Conservation (phyloP, 2,797 vertebrate genomes). For the Micropoecilia bifurca region DNA sequence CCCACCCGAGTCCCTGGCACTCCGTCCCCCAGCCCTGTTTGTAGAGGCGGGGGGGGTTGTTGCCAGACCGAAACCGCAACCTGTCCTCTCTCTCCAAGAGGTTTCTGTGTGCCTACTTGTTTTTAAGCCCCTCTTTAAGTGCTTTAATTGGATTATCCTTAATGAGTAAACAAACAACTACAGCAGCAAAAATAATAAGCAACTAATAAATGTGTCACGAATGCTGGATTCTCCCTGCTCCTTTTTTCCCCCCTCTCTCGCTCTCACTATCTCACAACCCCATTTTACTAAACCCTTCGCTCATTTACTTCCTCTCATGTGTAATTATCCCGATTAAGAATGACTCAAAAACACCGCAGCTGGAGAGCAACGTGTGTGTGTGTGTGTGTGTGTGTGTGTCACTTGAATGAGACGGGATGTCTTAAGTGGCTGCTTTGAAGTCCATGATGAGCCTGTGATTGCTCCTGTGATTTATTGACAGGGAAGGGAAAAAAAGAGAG, state of each 20-base stretch:
- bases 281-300: slow-evolving; percentile 44
- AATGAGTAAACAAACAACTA: slow-evolving; percentile 80
- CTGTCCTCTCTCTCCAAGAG: slow-evolving; percentile 68
- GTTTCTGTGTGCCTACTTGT: slow-evolving; percentile 34
- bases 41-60: slow-evolving; percentile 58
- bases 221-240: slow-evolving; percentile 13
- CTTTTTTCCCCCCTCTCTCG: not conserved
- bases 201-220: slow-evolving; percentile 64
- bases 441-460: slow-evolving; percentile 58
- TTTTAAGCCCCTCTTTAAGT: slow-evolving; percentile 73
- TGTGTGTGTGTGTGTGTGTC: slow-evolving; percentile 31
- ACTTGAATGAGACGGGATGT: slow-evolving; percentile 52
- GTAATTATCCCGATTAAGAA: slow-evolving; percentile 70
- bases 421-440: slow-evolving; percentile 75
- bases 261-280: slow-evolving; percentile 12
- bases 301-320: slow-evolving; percentile 67
- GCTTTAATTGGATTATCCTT: slow-evolving; percentile 82
- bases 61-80: slow-evolving; percentile 64
- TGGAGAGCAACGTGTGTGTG: slow-evolving; percentile 31
- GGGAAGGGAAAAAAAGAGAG: slow-evolving; percentile 20
- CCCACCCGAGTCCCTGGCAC: slow-evolving; percentile 73
- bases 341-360: slow-evolving; percentile 60
- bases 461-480: slow-evolving; percentile 65
- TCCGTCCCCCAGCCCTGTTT: slow-evolving; percentile 54
- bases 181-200: slow-evolving; percentile 71